Percentiles rank a stretch among this genome's conserved stretches.
phyloP scores from a whole-genome alignment of 2,888 invertebrate species.

The Suillia variegata region DNA sequence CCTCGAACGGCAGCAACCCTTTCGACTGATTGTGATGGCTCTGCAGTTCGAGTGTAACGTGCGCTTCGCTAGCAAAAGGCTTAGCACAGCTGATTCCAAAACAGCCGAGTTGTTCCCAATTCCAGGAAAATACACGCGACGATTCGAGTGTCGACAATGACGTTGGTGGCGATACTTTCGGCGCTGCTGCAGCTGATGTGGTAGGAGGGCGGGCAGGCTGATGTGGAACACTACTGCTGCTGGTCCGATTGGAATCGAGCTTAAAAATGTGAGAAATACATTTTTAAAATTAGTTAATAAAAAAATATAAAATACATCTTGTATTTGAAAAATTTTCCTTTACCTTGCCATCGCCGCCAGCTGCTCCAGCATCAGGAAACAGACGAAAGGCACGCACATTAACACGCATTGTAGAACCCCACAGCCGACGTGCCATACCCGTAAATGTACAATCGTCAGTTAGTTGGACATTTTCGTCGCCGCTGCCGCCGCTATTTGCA shows the following conservation, averaged over 20 bases:
- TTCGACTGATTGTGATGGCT: conserved; percentile 31
- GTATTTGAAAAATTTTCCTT: not conserved
- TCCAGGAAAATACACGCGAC: conserved; percentile 33
- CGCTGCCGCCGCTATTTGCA: too few species aligned
- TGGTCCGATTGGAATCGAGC: too few species aligned
- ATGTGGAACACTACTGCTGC: too few species aligned
- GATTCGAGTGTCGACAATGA: not conserved
- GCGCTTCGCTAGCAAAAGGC: conserved; percentile 40
- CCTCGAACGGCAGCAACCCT: conserved; percentile 17
- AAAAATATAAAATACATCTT: not conserved
- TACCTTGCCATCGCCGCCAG: not conserved
- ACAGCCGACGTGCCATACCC: conserved; percentile 35
- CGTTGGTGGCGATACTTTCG: too few species aligned
- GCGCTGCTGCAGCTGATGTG: too few species aligned
- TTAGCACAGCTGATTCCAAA: conserved; percentile 34
- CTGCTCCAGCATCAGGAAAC: conserved; percentile 23
- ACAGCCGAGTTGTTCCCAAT: conserved; percentile 45
- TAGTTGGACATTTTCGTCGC: too few species aligned
- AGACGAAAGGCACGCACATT: conserved; percentile 33
- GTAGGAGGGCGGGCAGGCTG: too few species aligned
- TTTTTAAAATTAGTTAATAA: not conserved
- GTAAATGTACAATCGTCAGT: conserved; percentile 36
- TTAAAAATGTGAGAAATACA: not conserved
- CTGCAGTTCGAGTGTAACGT: conserved; percentile 36
- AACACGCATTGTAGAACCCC: conserved; percentile 35